Base-by-base conservation (phyloP, 2,797 vertebrate genomes). In the Alosa sapidissima region DNA sequence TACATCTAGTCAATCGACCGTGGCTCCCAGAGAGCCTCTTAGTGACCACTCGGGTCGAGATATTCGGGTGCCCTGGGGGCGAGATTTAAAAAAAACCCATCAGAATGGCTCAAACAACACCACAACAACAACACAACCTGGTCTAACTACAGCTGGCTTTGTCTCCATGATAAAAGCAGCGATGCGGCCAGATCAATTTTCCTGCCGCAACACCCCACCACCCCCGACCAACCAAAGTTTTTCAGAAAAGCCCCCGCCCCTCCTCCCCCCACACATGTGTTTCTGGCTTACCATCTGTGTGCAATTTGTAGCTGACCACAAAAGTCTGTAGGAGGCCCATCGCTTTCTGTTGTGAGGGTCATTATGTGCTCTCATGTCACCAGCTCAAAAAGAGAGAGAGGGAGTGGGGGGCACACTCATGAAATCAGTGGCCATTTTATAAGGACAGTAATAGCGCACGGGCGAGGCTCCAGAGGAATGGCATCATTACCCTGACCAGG, bases 301-400 rank as follows among this genome's bases (percentile, higher is more conserved):
- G 33, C 68, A 75, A 75, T 75, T 75, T 75, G 68, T 75, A 75
- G 68, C 36, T 75, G 68, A 75, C 68, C 68, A 75, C 68, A 41
- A 11, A 75, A 6, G 68, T 5, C 68, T 75, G 68, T 14, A 41
- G 68, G 33, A 75, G 33, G 68, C 55, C 55, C 55, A 58, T 58
- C 6, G 19, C 68, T 75, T 75, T 75, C 68, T 75, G 68, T 14
- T 75, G 68, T 41, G 33, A 75, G 68, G 68, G 68, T 45, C 68
- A 75, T 75, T 75, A 41, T 10, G 16, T 75, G 13, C 68, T 45
- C 68, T 14, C 33, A 75, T 19, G 33, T 75, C 68, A 41, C 3
- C 2, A 41, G 13, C 68, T 41, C 33, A 75, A 13, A 75, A 19
- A 75, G 1, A 72, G 28, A 33, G 10, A 72, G 28, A 72, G 8